Base-by-base conservation (phyloP, 2,113 vertebrate species). In the Setophaga petechia region DNA sequence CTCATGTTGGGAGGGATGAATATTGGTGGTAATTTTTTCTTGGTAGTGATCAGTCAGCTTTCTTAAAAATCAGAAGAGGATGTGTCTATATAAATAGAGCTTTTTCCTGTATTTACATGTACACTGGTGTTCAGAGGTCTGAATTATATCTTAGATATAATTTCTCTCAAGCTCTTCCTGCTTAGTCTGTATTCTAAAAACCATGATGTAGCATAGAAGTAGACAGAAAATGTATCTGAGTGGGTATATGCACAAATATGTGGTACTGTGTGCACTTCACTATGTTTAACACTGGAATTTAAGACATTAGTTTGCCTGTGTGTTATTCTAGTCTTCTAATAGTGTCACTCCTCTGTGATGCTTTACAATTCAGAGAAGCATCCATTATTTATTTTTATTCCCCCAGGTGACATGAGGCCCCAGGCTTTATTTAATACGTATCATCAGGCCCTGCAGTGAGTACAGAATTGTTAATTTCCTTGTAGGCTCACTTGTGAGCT, bases 381-480 rank as follows among this genome's bases (percentile, higher is more conserved):
- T 91, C 27, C 69, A 41, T 67, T 86, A 94, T 93, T 87, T 94
- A 79, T 73, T 87, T 89, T 65, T 73, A 68, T 93, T 84, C 59
- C 80, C 65, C 17, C 25, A 43, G 51, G 63, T 89, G 72, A 54
- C 19, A 8, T 28, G 55, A 24, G 46, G 55, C 63, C 49, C 18
- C 2, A 9, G 78, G 85, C 49, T 54, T 91, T 75, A 68, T 75
- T 94, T 83, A 86, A 63, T 52, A 39, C 19, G 0, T 65, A 57
- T 44, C 49, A 28, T 52, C 59, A 74, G 41, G 28, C 57, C 87
- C 65, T 76, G 52, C 66, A 76, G 39, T 52, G 80, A 80, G n/a
- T 63, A 75, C 31, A 76, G 85, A 76, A 58, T 66, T 44, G 23
- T 51, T 91, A 9, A 66, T 73, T 87, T 85, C 12, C 11, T 33